phyloP scores from a whole-genome alignment of 1,140 invertebrate species.

The Gonatopus flavifemur region DNA sequence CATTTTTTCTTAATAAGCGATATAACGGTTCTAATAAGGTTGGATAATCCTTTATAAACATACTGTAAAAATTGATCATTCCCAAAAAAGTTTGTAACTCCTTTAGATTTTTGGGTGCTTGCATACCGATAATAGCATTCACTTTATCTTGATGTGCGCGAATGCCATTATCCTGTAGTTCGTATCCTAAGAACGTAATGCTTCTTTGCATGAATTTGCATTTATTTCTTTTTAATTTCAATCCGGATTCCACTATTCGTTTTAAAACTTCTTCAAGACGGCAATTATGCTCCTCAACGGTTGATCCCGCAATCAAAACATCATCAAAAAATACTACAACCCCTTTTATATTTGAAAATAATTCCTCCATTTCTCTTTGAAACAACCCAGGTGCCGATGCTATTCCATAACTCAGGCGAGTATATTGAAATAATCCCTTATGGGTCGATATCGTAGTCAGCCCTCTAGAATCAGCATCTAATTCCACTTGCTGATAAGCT shows the following conservation, averaged over 20 bases:
- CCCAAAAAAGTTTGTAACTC: conserved; percentile 1
- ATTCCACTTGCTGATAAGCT: conserved; percentile 16
- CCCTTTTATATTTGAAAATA: not conserved
- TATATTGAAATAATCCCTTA: conserved; percentile 13
- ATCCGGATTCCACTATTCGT: not conserved
- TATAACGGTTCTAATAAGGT: not conserved
- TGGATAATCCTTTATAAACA: not conserved
- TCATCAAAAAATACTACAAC: conserved; percentile 1
- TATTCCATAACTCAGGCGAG: conserved; percentile 3
- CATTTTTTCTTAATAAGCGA: not conserved
- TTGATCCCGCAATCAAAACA: not conserved
- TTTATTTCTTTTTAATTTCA: conserved; percentile 2
- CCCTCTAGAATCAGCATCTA: conserved; percentile 4
- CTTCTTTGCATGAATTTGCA: not conserved
- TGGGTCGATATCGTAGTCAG: conserved; percentile 16
- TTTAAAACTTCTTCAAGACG: not conserved
- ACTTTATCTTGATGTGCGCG: conserved; percentile 8
- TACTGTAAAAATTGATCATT: not conserved
- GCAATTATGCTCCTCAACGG: not conserved
- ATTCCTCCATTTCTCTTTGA: conserved; percentile 7
- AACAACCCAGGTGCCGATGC: not conserved
- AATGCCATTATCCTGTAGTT: not conserved
- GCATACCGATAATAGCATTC: conserved; percentile 6
- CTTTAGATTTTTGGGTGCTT: not conserved
- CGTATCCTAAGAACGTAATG: conserved; percentile 1